Conservation (phyloP, 1,140 invertebrate species). For the Samia ricini region DNA sequence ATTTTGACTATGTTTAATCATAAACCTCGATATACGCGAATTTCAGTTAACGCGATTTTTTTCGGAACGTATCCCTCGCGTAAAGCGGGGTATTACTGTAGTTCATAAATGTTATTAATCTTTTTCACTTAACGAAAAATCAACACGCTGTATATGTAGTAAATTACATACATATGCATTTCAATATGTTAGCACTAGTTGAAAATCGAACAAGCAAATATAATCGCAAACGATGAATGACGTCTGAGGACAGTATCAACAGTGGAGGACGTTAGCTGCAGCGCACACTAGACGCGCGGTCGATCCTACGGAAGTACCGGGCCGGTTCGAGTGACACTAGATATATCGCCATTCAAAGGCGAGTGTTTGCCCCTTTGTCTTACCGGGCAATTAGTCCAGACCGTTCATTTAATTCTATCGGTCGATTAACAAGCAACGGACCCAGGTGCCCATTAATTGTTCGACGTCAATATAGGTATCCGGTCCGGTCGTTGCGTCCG, state of each 20-base stretch:
- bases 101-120: too few relatives aligned
- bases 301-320: slow-evolving; percentile 30
- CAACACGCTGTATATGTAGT: background rate
- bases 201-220: slow-evolving; percentile 5
- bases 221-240: slow-evolving; percentile 13
- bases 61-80: too few relatives aligned
- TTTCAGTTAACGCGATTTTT: too few relatives aligned
- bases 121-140: background rate
- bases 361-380: slow-evolving; percentile 75
- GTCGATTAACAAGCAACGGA: slow-evolving; percentile 68
- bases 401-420: slow-evolving; percentile 74
- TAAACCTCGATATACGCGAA: too few relatives aligned
- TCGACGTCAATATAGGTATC: slow-evolving; percentile 50
- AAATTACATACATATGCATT: too few relatives aligned
- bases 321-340: slow-evolving; percentile 70
- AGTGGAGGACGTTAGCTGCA: background rate
- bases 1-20: too few relatives aligned
- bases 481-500: slow-evolving; percentile 29
- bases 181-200: slow-evolving; percentile 1
- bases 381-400: slow-evolving; percentile 71
- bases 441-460: slow-evolving; percentile 69
- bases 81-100: too few relatives aligned
- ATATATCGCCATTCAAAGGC: slow-evolving; percentile 65
- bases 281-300: slow-evolving; percentile 9
- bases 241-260: slow-evolving; percentile 38